Conservation (phyloP, 2,888 invertebrate species). For the Trachelus iudaicus region DNA sequence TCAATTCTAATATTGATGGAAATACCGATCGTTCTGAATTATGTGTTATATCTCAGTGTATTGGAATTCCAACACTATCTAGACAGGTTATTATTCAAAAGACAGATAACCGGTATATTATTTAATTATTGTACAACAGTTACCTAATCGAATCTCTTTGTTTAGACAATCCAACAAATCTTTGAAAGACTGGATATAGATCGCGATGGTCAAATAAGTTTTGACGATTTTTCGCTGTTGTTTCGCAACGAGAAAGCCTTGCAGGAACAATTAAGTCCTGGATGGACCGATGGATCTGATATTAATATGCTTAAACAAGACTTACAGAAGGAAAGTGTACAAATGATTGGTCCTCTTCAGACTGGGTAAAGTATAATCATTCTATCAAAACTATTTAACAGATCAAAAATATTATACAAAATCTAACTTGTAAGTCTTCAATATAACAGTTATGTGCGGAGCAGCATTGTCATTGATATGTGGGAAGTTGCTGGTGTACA, state of each 20-base stretch:
- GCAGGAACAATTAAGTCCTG: constrained; percentile 40
- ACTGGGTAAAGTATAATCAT: constrained; percentile 31
- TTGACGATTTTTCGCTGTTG: constrained; percentile 74
- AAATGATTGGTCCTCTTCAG: constrained; percentile 43
- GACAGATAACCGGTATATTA: neutral
- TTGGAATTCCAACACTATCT: constrained; percentile 74
- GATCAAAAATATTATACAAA: neutral
- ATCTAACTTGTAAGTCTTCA: neutral
- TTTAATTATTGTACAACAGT: neutral
- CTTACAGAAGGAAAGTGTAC: constrained; percentile 35
- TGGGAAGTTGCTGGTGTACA: constrained; percentile 79
- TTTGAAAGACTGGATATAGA: constrained; percentile 75
- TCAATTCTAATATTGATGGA: constrained; percentile 71
- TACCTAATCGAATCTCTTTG: neutral
- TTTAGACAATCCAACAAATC: constrained; percentile 70
- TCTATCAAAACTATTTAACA: constrained; percentile 2
- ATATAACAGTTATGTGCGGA: constrained; percentile 36
- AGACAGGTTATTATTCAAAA: constrained; percentile 68
- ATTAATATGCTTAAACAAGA: constrained; percentile 42
- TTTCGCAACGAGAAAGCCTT: constrained; percentile 68
- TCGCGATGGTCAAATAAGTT: constrained; percentile 73
- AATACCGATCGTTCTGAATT: constrained; percentile 74
- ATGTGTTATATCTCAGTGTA: constrained; percentile 74
- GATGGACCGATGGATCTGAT: constrained; percentile 42
- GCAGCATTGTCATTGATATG: constrained; percentile 71